A percentile compares a stretch with the other conserved stretches of the same genome.
Evolutionary conservation across 2,113 vertebrate genomes (phyloP).

Genomic region (Vidua chalybeata): DNA sequence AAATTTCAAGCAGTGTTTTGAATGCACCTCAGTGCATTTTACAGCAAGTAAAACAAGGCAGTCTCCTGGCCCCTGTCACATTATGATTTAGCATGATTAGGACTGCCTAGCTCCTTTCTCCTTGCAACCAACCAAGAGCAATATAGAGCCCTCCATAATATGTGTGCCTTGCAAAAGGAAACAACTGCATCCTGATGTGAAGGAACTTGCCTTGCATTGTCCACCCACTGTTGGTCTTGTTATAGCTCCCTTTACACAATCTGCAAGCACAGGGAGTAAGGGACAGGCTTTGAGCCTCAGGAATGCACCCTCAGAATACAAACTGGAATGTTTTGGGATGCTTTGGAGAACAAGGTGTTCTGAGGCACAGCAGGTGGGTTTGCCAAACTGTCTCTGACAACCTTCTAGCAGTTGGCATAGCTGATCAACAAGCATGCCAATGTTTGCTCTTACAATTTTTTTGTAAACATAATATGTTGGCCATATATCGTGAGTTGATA

Average conservation of each 20-base stretch:
- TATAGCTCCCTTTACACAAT: accelerated
- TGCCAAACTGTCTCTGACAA: neutral
- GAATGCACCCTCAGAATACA: neutral
- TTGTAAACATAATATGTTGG: neutral
- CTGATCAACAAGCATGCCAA: neutral
- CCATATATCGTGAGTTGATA: neutral
- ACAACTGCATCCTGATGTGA: neutral
- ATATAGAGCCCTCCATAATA: neutral
- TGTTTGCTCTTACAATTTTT: neutral
- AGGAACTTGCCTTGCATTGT: neutral
- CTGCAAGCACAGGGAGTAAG: neutral
- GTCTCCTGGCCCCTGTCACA: neutral
- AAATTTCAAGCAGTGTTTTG: neutral
- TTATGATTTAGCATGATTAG: neutral
- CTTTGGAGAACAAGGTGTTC: neutral
- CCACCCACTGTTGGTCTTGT: neutral
- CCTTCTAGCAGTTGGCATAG: neutral
- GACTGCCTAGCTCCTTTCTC: neutral
- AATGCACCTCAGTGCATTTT: neutral
- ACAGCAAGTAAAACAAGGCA: neutral
- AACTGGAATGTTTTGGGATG: neutral
- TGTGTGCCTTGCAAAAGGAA: neutral
- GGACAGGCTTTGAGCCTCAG: neutral
- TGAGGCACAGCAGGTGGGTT: neutral
- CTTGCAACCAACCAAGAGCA: neutral